Conservation (phyloP, 2,888 invertebrate species). For the Isotomurus palustris region DNA sequence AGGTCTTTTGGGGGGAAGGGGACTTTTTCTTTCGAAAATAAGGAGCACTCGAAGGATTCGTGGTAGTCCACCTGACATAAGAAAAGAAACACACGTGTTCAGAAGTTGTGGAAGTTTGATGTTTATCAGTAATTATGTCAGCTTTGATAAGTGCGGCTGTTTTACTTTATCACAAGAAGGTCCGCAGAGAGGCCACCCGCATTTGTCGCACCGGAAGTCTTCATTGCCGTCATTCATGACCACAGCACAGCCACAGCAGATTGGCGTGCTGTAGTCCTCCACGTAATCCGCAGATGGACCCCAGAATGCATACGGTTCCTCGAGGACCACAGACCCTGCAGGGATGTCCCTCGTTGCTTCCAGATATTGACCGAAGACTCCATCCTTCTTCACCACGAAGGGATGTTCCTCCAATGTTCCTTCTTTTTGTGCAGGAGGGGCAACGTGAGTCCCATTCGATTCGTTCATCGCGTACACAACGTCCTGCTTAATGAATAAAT, state of each 20-base stretch:
- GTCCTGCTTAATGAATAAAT: no score
- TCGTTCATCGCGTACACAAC: no score
- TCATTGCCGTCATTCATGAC: slow-evolving; percentile 34
- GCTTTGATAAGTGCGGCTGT: no score
- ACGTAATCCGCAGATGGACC: slow-evolving; percentile 60
- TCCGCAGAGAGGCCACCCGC: slow-evolving; percentile 79
- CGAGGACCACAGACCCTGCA: slow-evolving; percentile 19
- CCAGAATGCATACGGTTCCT: slow-evolving; percentile 23
- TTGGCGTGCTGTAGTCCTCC: slow-evolving; percentile 58
- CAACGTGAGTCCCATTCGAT: no score
- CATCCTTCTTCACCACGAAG: slow-evolving; percentile 13
- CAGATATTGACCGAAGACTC: slow-evolving; percentile 22
- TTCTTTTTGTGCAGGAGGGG: no score
- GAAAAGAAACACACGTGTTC: neutral
- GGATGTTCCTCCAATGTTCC: slow-evolving; percentile 9
- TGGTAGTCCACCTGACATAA: slow-evolving; percentile 20
- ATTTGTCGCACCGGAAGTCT: slow-evolving; percentile 57
- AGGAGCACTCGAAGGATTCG: slow-evolving; percentile 24
- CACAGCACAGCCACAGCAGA: slow-evolving; percentile 29
- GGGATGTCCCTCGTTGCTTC: slow-evolving; percentile 19
- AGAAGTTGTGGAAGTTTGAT: no score
- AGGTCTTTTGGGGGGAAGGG: slow-evolving; percentile 28
- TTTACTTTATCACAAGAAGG: slow-evolving; percentile 56
- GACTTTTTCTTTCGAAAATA: slow-evolving; percentile 23
- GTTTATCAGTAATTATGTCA: no score